Evolutionary conservation across 2,797 vertebrate species (phyloP).

Genomic region (Euphonia xanthogaster): DNA sequence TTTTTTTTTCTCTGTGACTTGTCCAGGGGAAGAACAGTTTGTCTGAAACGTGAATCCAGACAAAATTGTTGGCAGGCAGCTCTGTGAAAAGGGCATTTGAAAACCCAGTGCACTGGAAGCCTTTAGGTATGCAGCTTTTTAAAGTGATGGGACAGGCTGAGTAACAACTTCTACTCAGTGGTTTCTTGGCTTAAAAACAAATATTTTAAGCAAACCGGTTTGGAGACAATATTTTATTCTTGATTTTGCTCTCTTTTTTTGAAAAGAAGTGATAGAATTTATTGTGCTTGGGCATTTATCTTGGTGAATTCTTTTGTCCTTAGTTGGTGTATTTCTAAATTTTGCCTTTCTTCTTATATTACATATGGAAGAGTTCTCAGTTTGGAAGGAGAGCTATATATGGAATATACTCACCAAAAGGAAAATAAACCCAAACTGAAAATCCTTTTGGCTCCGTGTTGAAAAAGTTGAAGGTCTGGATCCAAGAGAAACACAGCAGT

Average conservation of each 20-base stretch:
- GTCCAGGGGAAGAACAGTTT: not conserved
- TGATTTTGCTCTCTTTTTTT: not conserved
- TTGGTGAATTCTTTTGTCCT: not conserved
- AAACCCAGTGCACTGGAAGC: not conserved
- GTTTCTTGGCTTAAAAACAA: not conserved
- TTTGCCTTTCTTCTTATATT: not conserved
- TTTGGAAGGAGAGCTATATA: not conserved
- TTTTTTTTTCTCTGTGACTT: not conserved
- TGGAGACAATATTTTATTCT: not conserved
- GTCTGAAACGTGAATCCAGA: not conserved
- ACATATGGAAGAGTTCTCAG: not conserved
- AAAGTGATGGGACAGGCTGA: not conserved
- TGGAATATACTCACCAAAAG: not conserved
- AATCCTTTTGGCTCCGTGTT: not conserved
- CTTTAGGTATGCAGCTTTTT: not conserved
- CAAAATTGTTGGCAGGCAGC: not conserved
- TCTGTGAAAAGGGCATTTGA: not conserved
- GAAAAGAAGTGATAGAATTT: not conserved
- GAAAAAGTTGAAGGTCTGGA: not conserved
- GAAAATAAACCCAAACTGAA: conserved; percentile 38
- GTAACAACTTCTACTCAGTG: not conserved
- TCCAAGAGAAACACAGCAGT: conserved; percentile 19
- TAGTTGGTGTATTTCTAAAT: not conserved
- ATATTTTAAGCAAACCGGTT: not conserved
- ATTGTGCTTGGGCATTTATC: not conserved